Percentiles rank a stretch among this genome's conserved stretches.
Conservation (phyloP, 2,888 invertebrate species). For the Penaeus monodon region DNA sequence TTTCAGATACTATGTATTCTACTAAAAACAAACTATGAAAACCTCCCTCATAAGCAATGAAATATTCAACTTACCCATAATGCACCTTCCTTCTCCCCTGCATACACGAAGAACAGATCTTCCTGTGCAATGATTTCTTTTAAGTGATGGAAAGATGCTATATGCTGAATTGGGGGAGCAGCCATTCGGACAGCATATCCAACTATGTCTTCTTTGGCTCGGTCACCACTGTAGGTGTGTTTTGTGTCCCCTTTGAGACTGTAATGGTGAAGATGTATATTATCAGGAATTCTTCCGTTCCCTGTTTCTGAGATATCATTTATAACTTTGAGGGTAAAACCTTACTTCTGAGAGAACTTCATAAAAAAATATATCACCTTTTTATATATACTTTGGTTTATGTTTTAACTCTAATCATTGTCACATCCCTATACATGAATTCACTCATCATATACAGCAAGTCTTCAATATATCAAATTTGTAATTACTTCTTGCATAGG, state of each 20-base stretch:
- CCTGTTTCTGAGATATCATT: too few relatives aligned
- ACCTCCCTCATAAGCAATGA: neutral
- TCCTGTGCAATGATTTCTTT: constrained; percentile 81
- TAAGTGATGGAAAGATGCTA: constrained; percentile 84
- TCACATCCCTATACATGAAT: too few relatives aligned
- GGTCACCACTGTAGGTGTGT: constrained; percentile 86
- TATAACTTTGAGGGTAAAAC: too few relatives aligned
- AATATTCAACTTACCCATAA: constrained; percentile 77
- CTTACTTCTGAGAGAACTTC: too few relatives aligned
- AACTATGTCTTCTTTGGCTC: constrained; percentile 88
- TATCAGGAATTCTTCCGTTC: too few relatives aligned
- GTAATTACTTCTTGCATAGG: neutral
- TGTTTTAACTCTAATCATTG: too few relatives aligned
- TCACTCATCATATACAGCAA: too few relatives aligned
- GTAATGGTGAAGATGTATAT: neutral
- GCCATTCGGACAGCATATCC: constrained; percentile 90
- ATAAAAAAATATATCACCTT: too few relatives aligned
- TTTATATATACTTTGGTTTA: too few relatives aligned
- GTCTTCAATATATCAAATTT: too few relatives aligned
- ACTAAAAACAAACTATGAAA: too few relatives aligned
- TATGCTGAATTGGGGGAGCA: constrained; percentile 86
- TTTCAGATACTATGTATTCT: too few relatives aligned
- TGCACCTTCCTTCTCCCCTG: constrained; percentile 82
- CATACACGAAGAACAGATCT: constrained; percentile 87
- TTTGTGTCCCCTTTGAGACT: constrained; percentile 80